Evolutionary conservation across 2,888 invertebrate species (phyloP).

Genomic region (Xylocampa areola): DNA sequence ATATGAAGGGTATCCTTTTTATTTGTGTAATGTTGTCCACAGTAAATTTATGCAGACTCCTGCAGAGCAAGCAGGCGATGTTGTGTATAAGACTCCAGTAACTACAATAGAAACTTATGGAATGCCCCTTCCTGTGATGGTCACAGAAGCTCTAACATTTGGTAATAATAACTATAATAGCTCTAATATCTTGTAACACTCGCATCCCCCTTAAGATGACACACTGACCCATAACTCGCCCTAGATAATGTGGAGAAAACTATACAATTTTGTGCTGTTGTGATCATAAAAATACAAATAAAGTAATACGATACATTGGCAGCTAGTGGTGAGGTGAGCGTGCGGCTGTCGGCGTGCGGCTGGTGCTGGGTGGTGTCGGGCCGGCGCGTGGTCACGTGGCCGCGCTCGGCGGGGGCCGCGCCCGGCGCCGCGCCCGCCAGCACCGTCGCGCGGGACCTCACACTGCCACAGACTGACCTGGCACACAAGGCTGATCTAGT

Average conservation of each 20-base stretch:
- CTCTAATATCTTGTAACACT: background rate
- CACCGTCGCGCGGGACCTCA: slow-evolving; percentile 94
- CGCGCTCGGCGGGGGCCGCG: too few species aligned
- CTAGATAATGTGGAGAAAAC: too few species aligned
- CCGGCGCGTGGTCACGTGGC: slow-evolving; percentile 96
- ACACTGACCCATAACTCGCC: too few species aligned
- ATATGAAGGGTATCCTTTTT: background rate
- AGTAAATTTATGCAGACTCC: slow-evolving; percentile 76
- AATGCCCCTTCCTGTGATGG: slow-evolving; percentile 94
- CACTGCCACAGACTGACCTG: slow-evolving; percentile 97
- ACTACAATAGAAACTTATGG: slow-evolving; percentile 95
- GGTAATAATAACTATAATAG: slow-evolving; percentile 83
- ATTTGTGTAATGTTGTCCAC: slow-evolving; percentile 39
- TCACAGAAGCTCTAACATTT: slow-evolving; percentile 96
- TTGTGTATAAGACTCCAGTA: slow-evolving; percentile 93
- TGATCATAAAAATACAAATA: too few species aligned
- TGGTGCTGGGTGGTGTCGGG: slow-evolving; percentile 97
- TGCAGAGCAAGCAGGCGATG: slow-evolving; percentile 89
- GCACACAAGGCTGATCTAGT: slow-evolving; percentile 96
- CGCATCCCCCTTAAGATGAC: too few species aligned
- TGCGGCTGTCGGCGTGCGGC: slow-evolving; percentile 91
- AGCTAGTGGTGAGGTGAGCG: slow-evolving; percentile 90
- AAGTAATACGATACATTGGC: slow-evolving; percentile 12
- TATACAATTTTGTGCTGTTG: too few species aligned
- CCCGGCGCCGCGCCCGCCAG: slow-evolving; percentile 69